phyloP scores from a whole-genome alignment of 1,140 invertebrate species.

The Bombus difficillimus region DNA sequence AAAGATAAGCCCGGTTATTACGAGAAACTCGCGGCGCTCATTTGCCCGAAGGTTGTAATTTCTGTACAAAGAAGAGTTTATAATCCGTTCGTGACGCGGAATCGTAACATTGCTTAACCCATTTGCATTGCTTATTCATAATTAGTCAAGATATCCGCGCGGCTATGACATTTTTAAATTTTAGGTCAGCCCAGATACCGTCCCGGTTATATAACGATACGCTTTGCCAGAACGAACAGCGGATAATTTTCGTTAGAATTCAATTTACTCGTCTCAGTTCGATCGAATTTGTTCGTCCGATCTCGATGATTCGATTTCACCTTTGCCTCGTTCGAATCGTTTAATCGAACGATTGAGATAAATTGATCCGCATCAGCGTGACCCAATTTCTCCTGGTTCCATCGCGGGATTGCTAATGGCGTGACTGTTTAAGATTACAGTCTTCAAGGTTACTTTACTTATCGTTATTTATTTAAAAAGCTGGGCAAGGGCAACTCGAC shows the following conservation, averaged over 20 bases:
- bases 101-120: slow-evolving; percentile 46
- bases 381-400: slow-evolving; percentile 12
- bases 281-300: not conserved
- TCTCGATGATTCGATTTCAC: not conserved
- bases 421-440: slow-evolving; percentile 32
- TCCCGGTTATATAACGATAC: not conserved
- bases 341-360: not conserved
- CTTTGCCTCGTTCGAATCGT: not conserved
- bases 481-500: not conserved
- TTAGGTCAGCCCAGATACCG: slow-evolving; percentile 41
- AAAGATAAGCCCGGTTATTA: slow-evolving; percentile 44
- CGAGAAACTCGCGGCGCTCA: slow-evolving; percentile 31
- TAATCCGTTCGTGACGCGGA: slow-evolving; percentile 49
- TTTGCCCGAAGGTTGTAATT: slow-evolving; percentile 45
- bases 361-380: not conserved
- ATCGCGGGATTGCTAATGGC: not conserved
- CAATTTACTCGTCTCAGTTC: not conserved
- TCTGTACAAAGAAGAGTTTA: slow-evolving; percentile 51
- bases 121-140: slow-evolving; percentile 58
- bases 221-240: not conserved
- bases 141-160: slow-evolving; percentile 51
- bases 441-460: slow-evolving; percentile 22
- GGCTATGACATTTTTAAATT: slow-evolving; percentile 51
- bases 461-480: not conserved
- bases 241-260: slow-evolving; percentile 21